Percentiles rank a stretch among this genome's conserved stretches.
Evolutionary conservation across 2,888 invertebrate species (phyloP).

Genomic region (Melitaea athalia): DNA sequence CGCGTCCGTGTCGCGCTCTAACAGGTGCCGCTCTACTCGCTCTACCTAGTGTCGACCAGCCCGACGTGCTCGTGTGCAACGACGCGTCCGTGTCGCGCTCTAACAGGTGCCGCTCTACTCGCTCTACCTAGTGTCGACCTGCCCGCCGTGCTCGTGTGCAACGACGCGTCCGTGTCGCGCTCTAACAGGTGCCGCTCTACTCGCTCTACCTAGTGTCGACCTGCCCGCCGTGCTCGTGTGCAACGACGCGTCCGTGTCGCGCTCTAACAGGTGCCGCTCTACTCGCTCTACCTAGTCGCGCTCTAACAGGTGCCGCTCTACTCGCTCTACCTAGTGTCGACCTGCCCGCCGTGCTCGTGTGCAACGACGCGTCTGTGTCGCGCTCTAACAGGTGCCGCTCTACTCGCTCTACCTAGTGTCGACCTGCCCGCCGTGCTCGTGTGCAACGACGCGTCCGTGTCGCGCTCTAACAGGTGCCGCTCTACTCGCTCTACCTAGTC

Average conservation of each 20-base stretch:
- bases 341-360: conserved; percentile 86
- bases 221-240: conserved; percentile 1
- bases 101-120: background rate
- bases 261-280: conserved; percentile 2
- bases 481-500: conserved; percentile 51
- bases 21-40: conserved; percentile 62
- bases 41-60: background rate
- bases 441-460: conserved; percentile 6
- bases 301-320: conserved; percentile 1
- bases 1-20: conserved; percentile 84
- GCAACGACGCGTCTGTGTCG: conserved; percentile 88
- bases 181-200: conserved; percentile 73
- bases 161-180: conserved; percentile 87
- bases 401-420: conserved; percentile 3
- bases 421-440: background rate
- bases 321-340: background rate
- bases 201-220: conserved; percentile 1
- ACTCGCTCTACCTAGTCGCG: background rate
- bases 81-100: conserved; percentile 7
- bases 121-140: conserved; percentile 53
- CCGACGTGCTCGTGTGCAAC: conserved; percentile 4
- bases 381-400: conserved; percentile 81
- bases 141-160: conserved; percentile 88
- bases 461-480: conserved; percentile 6
- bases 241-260: conserved; percentile 7